These are phyloP conservation scores for Aphis craccivora DNA, from an alignment of 1,140 invertebrate species.

Conservation along the genomic window DNA sequence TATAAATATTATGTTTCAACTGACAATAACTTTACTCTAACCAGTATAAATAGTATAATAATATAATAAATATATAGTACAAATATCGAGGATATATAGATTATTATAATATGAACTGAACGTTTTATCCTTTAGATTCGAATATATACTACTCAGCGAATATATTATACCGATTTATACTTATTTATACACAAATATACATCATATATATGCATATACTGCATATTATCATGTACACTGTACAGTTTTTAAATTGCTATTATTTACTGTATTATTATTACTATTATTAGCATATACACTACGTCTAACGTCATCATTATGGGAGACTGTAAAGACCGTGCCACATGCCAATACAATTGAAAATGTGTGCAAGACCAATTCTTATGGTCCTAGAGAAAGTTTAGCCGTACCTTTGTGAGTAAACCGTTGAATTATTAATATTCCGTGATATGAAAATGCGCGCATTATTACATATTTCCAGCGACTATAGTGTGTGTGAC, in stretches of 20 bases:
- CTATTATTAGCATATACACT: neutral
- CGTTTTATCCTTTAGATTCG: neutral
- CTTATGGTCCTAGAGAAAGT: conserved; percentile 40
- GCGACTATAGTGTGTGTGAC: neutral
- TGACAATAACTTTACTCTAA: neutral
- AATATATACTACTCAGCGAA: neutral
- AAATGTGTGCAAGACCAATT: conserved; percentile 27
- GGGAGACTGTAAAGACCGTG: neutral
- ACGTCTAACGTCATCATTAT: neutral
- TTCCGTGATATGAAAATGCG: conserved; percentile 37
- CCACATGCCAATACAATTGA: conserved; percentile 1
- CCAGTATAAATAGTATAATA: neutral
- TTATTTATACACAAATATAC: neutral
- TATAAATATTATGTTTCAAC: neutral
- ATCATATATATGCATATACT: neutral
- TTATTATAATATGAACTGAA: neutral
- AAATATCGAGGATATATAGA: neutral
- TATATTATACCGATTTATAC: conserved; percentile 9
- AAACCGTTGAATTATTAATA: conserved; percentile 51
- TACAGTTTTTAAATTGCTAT: neutral
- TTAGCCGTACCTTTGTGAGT: neutral
- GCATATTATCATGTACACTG: neutral
- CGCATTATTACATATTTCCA: neutral
- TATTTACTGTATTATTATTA: conserved; percentile 19
- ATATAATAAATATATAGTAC: conserved; percentile 12